Base-by-base conservation (phyloP, 2,797 vertebrate genomes). In the Schizopygopsis malacanthus region DNA sequence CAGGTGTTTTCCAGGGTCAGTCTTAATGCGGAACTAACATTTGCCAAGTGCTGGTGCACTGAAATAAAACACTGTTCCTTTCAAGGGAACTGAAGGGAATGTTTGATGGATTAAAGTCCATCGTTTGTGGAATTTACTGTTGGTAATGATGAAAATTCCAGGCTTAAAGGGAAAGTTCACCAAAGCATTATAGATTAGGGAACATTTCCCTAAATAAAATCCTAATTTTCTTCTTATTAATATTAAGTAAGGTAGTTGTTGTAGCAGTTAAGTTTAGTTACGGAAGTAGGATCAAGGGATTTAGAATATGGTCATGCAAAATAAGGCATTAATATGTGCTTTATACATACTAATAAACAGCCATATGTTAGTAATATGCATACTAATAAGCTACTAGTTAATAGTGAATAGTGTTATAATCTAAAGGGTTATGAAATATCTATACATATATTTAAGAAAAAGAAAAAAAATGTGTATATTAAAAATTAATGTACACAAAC, bases 1-100 rank as follows among this genome's bases (percentile, higher is more conserved):
- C 67, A 89, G 87, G 89, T 90, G 75, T 76, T 87, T 90, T 90
- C 89, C 87, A 86, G 25, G 20, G 2, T 82, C 47, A 76, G 61
- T 37, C 81, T 87, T 37, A 81, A 63, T 59, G 9, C 2, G n/a
- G 69, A 72, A 59, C 63, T 52, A 52, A 54, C 22, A 47, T n/a
- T 22, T 13, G 13, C 77, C 77, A 15, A 15, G 25, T 76, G 43
- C 28, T 39, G 20, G 43, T 33, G n/a, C 20, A 47, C 6, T 69
- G 13, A 54, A 50, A 84, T 15, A 15, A 43, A 33, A 0, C 3
- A 2, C 28, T 54, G 43, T 22, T 70, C 39, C 18, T 59, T 8
- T n/a, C 2, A 69, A 76, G 9, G 28, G 59, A 83, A 65, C 39
- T 45, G 16, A 37, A 70, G 65, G 65, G 45, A 70, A 70, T 81